phyloP scores from a whole-genome alignment of 1,140 invertebrate species.

The Bilobella aurantiaca region DNA sequence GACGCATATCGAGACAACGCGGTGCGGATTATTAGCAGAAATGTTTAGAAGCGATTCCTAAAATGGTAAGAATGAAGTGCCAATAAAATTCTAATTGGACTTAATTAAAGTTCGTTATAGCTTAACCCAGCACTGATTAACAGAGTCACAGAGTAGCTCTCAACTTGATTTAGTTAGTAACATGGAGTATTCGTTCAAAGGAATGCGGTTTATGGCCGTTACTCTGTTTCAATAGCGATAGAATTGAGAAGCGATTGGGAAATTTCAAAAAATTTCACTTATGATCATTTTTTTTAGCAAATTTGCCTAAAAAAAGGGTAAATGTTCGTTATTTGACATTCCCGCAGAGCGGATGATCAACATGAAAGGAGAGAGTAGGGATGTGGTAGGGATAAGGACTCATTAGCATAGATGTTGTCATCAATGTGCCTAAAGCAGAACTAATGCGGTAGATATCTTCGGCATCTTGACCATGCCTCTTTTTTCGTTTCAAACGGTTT shows the following conservation, averaged over 20 bases:
- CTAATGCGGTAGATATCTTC: neutral
- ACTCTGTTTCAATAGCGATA: neutral
- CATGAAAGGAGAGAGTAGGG: too few species aligned
- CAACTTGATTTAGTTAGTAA: neutral
- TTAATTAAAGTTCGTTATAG: neutral
- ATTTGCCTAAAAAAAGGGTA: too few species aligned
- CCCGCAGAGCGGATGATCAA: too few species aligned
- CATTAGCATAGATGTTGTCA: too few species aligned
- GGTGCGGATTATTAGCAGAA: too few species aligned
- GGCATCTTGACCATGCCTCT: neutral
- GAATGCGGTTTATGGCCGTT: neutral
- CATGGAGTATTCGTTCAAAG: neutral
- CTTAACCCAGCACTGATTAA: neutral
- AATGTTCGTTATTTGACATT: too few species aligned
- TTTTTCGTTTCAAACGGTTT: neutral
- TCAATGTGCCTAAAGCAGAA: too few species aligned
- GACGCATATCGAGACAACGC: too few species aligned
- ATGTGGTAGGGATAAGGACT: too few species aligned
- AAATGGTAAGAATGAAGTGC: too few species aligned
- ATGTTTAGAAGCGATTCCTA: too few species aligned
- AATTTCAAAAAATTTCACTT: neutral
- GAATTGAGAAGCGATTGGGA: neutral
- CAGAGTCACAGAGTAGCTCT: neutral
- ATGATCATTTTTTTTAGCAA: neutral
- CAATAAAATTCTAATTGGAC: too few species aligned